phyloP scores from a whole-genome alignment of 2,113 vertebrate species.

The Neoarius graeffei region DNA sequence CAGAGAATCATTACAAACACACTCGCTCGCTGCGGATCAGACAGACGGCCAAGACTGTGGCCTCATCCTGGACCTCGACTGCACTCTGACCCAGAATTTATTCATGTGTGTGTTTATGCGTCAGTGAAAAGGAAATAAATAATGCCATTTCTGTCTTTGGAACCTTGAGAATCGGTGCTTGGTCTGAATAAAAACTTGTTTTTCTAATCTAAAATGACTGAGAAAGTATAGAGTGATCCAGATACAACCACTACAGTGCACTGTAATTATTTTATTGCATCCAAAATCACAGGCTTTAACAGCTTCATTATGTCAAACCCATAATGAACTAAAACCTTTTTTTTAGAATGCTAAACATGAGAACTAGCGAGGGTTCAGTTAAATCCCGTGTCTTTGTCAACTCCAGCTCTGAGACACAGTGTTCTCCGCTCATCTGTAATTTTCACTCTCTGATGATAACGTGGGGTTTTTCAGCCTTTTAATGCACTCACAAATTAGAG shows the following conservation, averaged over 20 bases:
- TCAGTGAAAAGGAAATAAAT: not conserved
- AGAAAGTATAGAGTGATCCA: not conserved
- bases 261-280: not conserved
- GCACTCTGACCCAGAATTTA: slow-evolving; percentile 33
- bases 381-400: not conserved
- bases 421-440: slow-evolving; percentile 15
- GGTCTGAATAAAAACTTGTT: not conserved
- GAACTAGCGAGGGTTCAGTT: not conserved
- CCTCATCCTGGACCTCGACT: slow-evolving; percentile 17
- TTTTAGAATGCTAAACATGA: not conserved
- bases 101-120: not conserved
- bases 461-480: not conserved
- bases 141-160: no score
- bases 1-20: slow-evolving; percentile 32
- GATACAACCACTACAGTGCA: not conserved
- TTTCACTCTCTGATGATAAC: slow-evolving; percentile 37
- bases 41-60: not conserved
- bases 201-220: not conserved
- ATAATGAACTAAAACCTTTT: not conserved
- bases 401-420: not conserved
- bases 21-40: not conserved
- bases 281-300: not conserved
- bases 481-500: slow-evolving; percentile 34
- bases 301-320: not conserved
- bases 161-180: not conserved